A percentile compares a stretch with the other conserved stretches of the same genome.
phyloP scores from a whole-genome alignment of 2,888 invertebrate species.

The Dione juno region DNA sequence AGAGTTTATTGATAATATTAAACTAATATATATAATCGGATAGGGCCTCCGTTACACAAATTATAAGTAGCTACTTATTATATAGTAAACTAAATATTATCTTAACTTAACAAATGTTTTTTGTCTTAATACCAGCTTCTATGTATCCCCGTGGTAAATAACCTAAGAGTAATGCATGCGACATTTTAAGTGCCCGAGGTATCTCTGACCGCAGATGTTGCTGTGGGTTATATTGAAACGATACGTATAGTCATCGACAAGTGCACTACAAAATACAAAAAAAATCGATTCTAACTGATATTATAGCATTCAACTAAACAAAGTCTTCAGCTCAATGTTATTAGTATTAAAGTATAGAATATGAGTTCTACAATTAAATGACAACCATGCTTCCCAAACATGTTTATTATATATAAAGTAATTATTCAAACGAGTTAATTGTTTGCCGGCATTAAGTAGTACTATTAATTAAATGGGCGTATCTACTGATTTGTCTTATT shows the following conservation, averaged over 20 bases:
- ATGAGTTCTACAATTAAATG: background rate
- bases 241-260: too few relatives aligned
- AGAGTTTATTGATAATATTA: background rate
- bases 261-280: too few relatives aligned
- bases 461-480: conserved; percentile 26
- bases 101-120: background rate
- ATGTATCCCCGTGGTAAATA: too few relatives aligned
- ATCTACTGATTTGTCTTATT: conserved; percentile 27
- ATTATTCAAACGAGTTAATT: conserved; percentile 9
- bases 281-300: too few relatives aligned
- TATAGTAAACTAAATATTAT: background rate
- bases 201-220: too few relatives aligned
- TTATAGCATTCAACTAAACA: too few relatives aligned
- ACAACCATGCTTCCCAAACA: background rate
- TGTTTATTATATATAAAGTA: background rate
- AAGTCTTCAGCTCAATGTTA: too few relatives aligned
- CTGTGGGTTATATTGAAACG: too few relatives aligned
- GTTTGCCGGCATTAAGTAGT: conserved; percentile 7
- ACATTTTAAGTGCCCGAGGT: too few relatives aligned
- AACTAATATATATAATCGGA: background rate
- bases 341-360: too few relatives aligned
- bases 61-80: background rate
- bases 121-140: too few relatives aligned
- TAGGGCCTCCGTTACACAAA: background rate
- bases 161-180: too few relatives aligned